Percentiles rank a stretch among this genome's conserved stretches.
These are phyloP conservation scores for Pristis pectinata DNA, from an alignment of 2,797 vertebrate species.

Conservation along the genomic window DNA sequence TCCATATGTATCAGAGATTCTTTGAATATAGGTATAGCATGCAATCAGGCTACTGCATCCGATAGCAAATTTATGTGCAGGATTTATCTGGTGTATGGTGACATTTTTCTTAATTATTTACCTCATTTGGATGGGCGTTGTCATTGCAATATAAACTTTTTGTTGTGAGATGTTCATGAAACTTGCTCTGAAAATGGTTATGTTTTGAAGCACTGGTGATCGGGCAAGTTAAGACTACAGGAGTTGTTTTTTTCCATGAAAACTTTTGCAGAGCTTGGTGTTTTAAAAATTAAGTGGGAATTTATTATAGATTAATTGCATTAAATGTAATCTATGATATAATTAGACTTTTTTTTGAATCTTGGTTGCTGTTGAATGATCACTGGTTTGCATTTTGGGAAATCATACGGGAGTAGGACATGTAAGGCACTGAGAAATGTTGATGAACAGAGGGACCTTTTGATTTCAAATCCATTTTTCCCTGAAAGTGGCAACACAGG, in stretches of 20 bases:
- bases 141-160: not conserved
- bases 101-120: not conserved
- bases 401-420: no score
- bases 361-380: not conserved
- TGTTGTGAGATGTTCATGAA: not conserved
- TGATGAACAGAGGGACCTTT: no score
- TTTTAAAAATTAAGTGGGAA: not conserved
- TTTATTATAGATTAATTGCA: not conserved
- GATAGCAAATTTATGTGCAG: not conserved
- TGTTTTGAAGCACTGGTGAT: conserved; percentile 14
- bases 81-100: not conserved
- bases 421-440: no score
- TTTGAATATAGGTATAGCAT: no score
- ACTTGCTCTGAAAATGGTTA: not conserved
- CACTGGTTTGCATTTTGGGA: not conserved
- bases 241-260: not conserved
- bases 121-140: not conserved
- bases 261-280: not conserved
- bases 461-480: no score
- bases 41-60: not conserved
- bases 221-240: not conserved
- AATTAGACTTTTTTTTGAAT: not conserved
- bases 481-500: no score
- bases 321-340: conserved; percentile 4
- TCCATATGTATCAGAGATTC: no score